Percentiles rank a stretch among this genome's conserved stretches.
Conservation (phyloP, 2,888 invertebrate genomes). For the Tetragnatha montana region DNA sequence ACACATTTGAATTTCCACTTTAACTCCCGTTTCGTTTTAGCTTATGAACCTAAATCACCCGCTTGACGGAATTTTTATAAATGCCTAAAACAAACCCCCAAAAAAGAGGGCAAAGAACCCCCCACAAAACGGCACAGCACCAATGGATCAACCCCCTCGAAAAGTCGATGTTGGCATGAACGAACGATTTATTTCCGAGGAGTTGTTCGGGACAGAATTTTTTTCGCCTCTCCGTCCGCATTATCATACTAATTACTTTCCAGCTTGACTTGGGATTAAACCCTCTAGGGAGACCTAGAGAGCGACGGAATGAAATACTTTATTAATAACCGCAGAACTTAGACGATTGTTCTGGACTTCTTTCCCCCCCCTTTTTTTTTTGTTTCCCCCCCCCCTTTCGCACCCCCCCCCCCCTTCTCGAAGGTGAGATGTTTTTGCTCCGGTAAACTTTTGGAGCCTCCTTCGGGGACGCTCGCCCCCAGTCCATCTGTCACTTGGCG, state of each 20-base stretch:
- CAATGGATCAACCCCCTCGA: constrained; percentile 54
- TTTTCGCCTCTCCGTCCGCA: constrained; percentile 32
- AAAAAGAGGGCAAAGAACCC: not conserved
- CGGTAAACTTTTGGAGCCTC: constrained; percentile 68
- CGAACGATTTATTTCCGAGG: constrained; percentile 67
- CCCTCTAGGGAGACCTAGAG: constrained; percentile 49
- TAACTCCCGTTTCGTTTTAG: not conserved
- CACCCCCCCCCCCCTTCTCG: constrained; percentile 11
- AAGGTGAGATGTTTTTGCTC: constrained; percentile 66
- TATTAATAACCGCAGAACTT: constrained; percentile 69
- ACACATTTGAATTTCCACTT: not conserved
- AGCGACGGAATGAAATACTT: constrained; percentile 62
- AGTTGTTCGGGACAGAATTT: constrained; percentile 6
- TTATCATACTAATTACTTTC: constrained; percentile 71
- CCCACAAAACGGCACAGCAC: not conserved
- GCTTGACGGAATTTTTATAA: not conserved
- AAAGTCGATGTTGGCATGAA: constrained; percentile 52
- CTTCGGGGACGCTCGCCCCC: constrained; percentile 52
- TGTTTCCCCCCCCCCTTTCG: not conserved
- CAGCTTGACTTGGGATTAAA: constrained; percentile 66
- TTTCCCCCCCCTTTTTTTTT: constrained; percentile 10
- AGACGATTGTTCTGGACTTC: constrained; percentile 62
- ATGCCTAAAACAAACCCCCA: not conserved
- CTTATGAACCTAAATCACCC: not conserved
- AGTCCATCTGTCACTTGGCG: constrained; percentile 64